Evolutionary conservation across 2,888 invertebrate species (phyloP).

Genomic region (Noctua comes): DNA sequence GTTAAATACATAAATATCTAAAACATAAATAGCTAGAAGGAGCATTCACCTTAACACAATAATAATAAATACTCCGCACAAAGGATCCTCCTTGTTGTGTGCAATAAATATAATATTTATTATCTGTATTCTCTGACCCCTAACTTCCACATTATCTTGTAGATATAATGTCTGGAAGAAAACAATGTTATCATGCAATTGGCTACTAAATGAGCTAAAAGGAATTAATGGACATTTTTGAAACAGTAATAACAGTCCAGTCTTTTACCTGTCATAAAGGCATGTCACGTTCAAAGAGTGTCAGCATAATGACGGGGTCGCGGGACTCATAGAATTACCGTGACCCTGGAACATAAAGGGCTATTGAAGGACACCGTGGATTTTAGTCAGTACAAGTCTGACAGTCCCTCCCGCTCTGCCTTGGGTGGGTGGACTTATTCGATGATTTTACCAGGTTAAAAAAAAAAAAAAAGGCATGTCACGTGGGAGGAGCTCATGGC

Average conservation of each 20-base stretch:
- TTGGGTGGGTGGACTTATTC: too few relatives aligned
- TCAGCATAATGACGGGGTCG: too few relatives aligned
- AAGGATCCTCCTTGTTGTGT: conserved; percentile 35
- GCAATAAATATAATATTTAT: conserved; percentile 47
- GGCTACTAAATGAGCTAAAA: conserved; percentile 8
- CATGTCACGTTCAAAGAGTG: background rate
- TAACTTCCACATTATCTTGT: conserved; percentile 33
- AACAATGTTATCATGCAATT: conserved; percentile 30
- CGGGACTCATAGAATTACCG: too few relatives aligned
- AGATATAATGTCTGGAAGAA: too few relatives aligned
- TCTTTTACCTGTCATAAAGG: background rate
- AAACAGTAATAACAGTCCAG: background rate
- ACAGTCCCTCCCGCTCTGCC: too few relatives aligned
- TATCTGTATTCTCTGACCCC: conserved; percentile 41
- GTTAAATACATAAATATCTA: too few relatives aligned
- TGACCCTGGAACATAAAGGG: too few relatives aligned
- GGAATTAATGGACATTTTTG: background rate
- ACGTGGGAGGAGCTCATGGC: too few relatives aligned
- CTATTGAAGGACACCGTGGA: too few relatives aligned
- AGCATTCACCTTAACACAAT: conserved; percentile 6
- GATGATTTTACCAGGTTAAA: too few relatives aligned
- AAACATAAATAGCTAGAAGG: background rate
- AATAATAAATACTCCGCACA: conserved; percentile 34
- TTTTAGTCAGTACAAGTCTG: too few relatives aligned
- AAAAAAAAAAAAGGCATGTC: too few relatives aligned